phyloP scores from a whole-genome alignment of 2,888 invertebrate genomes.

The Agonum fuliginosum region DNA sequence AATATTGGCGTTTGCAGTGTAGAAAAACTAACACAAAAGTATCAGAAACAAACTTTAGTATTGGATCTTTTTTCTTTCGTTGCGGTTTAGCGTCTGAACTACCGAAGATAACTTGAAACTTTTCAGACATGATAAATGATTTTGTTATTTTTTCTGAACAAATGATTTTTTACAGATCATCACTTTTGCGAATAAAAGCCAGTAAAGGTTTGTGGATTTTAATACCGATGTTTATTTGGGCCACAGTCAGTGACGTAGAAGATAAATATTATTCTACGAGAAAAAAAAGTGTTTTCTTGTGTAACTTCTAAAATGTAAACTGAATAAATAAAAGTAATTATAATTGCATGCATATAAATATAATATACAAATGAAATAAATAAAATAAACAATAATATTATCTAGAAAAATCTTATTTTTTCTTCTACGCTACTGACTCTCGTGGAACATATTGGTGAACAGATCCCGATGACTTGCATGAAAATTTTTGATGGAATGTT shows the following conservation, averaged over 20 bases:
- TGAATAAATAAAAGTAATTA: no score
- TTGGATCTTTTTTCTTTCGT: conserved; percentile 15
- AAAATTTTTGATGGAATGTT: conserved; percentile 63
- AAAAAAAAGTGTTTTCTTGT: not conserved
- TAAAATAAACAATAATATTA: no score
- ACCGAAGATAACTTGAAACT: conserved; percentile 11
- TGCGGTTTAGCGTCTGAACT: not conserved
- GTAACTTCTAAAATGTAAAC: no score
- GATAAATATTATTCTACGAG: not conserved
- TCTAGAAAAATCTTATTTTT: not conserved
- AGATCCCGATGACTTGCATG: conserved; percentile 62
- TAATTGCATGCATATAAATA: no score
- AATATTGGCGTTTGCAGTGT: not conserved
- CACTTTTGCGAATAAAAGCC: conserved; percentile 24
- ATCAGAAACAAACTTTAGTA: conserved; percentile 31
- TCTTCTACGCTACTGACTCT: conserved; percentile 28
- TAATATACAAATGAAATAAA: no score
- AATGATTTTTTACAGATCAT: conserved; percentile 22
- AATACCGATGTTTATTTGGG: conserved; percentile 15
- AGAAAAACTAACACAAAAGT: conserved; percentile 25
- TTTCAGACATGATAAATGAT: conserved; percentile 45
- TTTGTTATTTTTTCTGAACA: conserved; percentile 46
- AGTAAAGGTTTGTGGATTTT: conserved; percentile 13
- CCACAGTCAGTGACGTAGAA: not conserved
- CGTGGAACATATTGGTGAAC: no score